A percentile compares a stretch with the other conserved stretches of the same genome.
Conservation (phyloP, 2,797 vertebrate species). For the Pantherophis vulpinus region DNA sequence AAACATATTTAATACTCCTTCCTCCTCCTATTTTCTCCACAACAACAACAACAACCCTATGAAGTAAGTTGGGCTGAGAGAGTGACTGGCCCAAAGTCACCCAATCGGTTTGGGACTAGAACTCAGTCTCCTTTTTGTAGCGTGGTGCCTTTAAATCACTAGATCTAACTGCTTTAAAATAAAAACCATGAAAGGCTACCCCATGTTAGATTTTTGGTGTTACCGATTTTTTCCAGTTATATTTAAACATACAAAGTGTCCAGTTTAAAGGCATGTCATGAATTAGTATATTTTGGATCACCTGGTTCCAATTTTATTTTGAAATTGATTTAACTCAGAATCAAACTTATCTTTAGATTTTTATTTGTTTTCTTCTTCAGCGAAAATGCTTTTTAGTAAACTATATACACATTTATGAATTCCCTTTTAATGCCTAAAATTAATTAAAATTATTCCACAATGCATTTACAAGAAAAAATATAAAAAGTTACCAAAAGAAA, state of each 20-base stretch:
- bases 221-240: neutral
- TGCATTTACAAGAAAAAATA: slow-evolving; percentile 89
- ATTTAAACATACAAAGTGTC: slow-evolving; percentile 25
- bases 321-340: slow-evolving; percentile 92
- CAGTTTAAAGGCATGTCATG: slow-evolving; percentile 44
- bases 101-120: neutral
- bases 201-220: neutral
- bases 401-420: slow-evolving; percentile 87
- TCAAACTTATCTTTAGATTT: slow-evolving; percentile 78
- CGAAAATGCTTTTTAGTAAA: slow-evolving; percentile 87
- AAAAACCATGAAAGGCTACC: neutral
- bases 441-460: slow-evolving; percentile 89
- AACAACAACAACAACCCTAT: neutral
- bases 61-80: neutral
- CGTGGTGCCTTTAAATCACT: neutral
- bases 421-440: slow-evolving; percentile 77
- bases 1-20: neutral
- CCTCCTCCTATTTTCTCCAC: neutral
- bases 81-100: neutral
- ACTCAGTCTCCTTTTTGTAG: neutral
- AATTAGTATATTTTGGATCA: slow-evolving; percentile 55
- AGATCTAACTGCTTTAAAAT: neutral
- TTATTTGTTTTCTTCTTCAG: slow-evolving; percentile 65
- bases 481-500: slow-evolving; percentile 73
- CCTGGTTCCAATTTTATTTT: slow-evolving; percentile 59